Evolutionary conservation across 2,113 vertebrate genomes (phyloP).

Genomic region (Phodopus roborovskii): DNA sequence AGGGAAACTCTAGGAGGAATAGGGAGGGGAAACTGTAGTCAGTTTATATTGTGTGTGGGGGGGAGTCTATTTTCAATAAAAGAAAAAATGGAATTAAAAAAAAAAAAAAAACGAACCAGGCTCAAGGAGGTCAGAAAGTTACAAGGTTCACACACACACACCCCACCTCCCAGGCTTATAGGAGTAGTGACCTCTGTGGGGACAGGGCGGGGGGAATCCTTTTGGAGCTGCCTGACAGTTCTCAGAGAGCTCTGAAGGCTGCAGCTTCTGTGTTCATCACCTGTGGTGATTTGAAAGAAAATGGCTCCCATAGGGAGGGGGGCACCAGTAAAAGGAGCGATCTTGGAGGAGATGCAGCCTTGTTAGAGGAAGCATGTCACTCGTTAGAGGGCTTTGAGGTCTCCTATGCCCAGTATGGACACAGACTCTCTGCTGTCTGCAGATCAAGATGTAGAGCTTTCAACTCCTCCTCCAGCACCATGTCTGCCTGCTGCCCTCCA

Average conservation of each 20-base stretch:
- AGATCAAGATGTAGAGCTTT: neutral
- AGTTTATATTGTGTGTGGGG: neutral
- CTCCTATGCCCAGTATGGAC: neutral
- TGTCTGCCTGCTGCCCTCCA: neutral
- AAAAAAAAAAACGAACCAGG: neutral
- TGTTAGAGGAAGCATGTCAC: neutral
- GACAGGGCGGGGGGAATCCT: neutral
- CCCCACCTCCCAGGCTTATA: neutral
- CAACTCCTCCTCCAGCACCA: neutral
- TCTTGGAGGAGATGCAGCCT: neutral
- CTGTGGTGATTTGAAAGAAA: neutral
- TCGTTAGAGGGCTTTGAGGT: neutral
- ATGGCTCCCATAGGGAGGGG: neutral
- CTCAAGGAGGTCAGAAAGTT: neutral
- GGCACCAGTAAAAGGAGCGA: neutral
- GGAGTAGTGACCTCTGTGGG: neutral
- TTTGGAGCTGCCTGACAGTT: neutral
- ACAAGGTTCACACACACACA: neutral
- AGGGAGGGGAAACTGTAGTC: neutral
- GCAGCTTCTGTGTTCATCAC: neutral
- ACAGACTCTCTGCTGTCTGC: neutral
- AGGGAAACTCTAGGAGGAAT: neutral
- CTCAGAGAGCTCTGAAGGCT: neutral
- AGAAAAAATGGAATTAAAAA: neutral
- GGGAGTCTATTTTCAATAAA: neutral